Percentiles rank a stretch among this genome's conserved stretches.
Conservation (phyloP, 2,888 invertebrate genomes). For the Cantharis rufa region DNA sequence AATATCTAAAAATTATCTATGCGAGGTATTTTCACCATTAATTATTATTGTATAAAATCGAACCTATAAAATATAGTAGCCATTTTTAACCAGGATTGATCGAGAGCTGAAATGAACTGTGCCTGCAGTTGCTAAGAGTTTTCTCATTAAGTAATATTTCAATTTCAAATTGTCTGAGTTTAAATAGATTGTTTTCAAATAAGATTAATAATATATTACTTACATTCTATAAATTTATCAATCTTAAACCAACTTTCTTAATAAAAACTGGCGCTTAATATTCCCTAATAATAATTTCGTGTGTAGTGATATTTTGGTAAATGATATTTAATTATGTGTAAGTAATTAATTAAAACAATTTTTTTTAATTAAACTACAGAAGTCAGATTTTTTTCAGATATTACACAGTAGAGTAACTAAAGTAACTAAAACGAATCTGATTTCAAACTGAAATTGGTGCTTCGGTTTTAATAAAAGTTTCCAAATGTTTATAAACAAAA, state of each 20-base stretch:
- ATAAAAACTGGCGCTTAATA: background rate
- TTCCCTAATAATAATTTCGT: background rate
- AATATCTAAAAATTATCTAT: background rate
- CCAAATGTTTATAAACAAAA: too few species aligned
- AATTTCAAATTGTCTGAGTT: background rate
- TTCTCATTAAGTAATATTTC: background rate
- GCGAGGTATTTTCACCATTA: background rate
- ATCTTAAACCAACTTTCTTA: background rate
- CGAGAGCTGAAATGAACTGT: slow-evolving; percentile 5
- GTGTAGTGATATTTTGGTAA: background rate
- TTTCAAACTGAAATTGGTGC: too few species aligned
- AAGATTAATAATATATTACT: background rate
- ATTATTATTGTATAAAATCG: background rate
- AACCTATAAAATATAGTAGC: background rate
- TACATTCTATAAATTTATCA: background rate
- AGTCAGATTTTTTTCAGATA: too few species aligned
- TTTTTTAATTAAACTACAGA: too few species aligned
- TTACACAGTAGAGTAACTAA: too few species aligned
- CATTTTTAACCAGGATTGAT: slow-evolving; percentile 4
- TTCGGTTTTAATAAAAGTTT: too few species aligned
- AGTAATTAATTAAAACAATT: background rate
- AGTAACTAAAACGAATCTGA: too few species aligned
- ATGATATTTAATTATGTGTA: background rate
- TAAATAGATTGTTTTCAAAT: background rate
- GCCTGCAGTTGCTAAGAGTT: background rate